Evolutionary conservation across 2,113 vertebrate genomes (phyloP), one percentile per base, ranked within the genome.

Genomic region (Amazona guildingii): DNA sequence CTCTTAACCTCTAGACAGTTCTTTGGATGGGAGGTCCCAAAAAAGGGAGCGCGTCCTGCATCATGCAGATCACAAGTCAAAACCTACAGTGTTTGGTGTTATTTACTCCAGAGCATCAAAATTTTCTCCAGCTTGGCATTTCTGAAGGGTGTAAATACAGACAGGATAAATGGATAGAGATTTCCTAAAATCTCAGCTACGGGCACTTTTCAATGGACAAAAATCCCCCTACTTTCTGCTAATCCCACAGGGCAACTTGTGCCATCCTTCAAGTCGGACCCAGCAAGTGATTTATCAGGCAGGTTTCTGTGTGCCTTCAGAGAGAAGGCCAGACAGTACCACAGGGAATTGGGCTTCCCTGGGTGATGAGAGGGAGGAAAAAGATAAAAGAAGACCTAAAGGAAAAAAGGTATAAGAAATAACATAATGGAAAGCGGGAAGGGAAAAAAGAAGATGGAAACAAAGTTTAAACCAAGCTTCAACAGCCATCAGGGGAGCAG

Each of bases 391-490:
- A 64, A 79, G 33, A 17, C 43, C 52, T 35, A 28, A 82, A 78
- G 15, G 27, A 70, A 62, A 75, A 76, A 62, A 39, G 2, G 15
- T 44, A 4, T 39, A 31, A 89, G 17, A 25, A 88, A 43, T 72
- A 79, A 37, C 6, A n/a, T 15, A 79, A 68, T 16, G 20, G 49
- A 82, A 84, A 61, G 8, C 11, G 5, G 15, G 43, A 51, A 10
- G 24, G 46, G 5, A 39, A 72, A 78, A 78, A 75, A 35, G 29
- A 62, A 91, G 77, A 62, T 9, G 31, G 33, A 86, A 83, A 67
- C 13, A 75, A 83, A 76, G 63, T 74, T 94, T 80, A n/a, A 93
- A 86, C 28, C 17, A 62, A 80, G 28, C n/a, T 77, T 74, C n/a
- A 62, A 28, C 46, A 66, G 49, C 54, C 59, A 67, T 14, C 11